A percentile compares a stretch with the other conserved stretches of the same genome.
phyloP scores from a whole-genome alignment of 2,113 vertebrate genomes.

The Sylvilagus bachmani region DNA sequence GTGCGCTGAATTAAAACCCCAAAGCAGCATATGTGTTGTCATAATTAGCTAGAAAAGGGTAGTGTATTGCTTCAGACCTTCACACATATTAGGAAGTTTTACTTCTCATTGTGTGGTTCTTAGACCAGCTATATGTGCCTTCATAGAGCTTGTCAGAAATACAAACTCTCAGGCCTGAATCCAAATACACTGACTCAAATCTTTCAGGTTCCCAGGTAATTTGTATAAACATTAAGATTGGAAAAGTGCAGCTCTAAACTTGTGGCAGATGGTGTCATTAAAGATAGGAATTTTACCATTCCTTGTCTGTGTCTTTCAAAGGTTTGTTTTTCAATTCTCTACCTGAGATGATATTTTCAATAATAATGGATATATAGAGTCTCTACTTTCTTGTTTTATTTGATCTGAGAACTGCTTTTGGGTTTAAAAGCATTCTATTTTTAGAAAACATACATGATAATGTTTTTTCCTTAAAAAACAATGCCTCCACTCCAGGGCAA shows the following conservation, averaged over 20 bases:
- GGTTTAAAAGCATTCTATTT: too few species aligned
- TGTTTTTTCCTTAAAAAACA: slow-evolving; percentile 88
- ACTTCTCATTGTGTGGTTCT: not conserved
- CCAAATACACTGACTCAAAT: not conserved
- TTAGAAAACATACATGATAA: slow-evolving; percentile 88
- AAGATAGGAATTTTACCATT: not conserved
- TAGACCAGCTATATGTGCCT: not conserved
- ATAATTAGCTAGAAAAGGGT: slow-evolving; percentile 34
- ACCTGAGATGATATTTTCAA: not conserved
- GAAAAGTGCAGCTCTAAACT: not conserved
- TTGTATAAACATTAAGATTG: not conserved
- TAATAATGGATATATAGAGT: not conserved
- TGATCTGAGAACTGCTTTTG: not conserved
- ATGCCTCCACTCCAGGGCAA: slow-evolving; percentile 90
- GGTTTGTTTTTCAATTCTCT: slow-evolving; percentile 29
- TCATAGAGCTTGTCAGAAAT: not conserved
- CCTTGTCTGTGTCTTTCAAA: not conserved
- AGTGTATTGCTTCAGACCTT: not conserved
- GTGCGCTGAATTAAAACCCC: slow-evolving; percentile 19
- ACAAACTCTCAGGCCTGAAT: not conserved
- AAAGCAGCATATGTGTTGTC: not conserved
- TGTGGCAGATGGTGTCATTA: not conserved
- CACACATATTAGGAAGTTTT: not conserved
- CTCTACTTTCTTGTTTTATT: not conserved
- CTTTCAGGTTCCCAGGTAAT: not conserved